Conservation (phyloP, 2,888 invertebrate genomes). For the Enoplolaimus lenunculus region DNA sequence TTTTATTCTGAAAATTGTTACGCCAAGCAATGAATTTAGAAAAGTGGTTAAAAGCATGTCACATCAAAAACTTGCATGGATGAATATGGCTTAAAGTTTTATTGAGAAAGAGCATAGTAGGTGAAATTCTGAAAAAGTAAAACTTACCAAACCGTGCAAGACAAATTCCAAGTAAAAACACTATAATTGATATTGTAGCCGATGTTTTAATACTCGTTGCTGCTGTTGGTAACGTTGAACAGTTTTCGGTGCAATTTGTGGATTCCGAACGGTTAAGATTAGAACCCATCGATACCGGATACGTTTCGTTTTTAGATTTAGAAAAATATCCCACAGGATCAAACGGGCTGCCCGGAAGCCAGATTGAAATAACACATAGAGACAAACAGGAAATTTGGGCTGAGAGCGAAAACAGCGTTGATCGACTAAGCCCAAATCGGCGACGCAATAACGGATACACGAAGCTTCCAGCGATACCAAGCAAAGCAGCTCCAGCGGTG, state of each 20-base stretch:
- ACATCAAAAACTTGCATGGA: no score
- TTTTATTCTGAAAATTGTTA: no score
- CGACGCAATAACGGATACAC: constrained; percentile 43
- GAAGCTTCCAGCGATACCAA: constrained; percentile 46
- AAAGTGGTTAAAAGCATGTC: no score
- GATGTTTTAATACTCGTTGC: not conserved
- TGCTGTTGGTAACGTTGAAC: no score
- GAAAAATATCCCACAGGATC: constrained; percentile 29
- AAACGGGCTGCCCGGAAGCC: constrained; percentile 47
- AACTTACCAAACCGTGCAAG: constrained; percentile 25
- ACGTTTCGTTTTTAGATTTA: no score
- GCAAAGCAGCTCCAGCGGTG: constrained; percentile 43
- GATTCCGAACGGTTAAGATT: no score
- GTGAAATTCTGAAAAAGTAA: no score
- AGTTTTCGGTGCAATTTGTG: no score
- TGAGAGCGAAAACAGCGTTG: constrained; percentile 39
- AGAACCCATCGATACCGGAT: no score
- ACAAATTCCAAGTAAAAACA: constrained; percentile 21
- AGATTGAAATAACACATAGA: constrained; percentile 37
- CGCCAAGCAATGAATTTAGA: no score
- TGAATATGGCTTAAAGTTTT: no score
- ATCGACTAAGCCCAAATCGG: constrained; percentile 37
- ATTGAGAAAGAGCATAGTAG: no score
- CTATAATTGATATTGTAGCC: constrained; percentile 17
- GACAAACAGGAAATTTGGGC: constrained; percentile 21